These are phyloP conservation scores for Leptinotarsa lineolata DNA, from an alignment of 1,140 invertebrate species.

Conservation along the genomic window DNA sequence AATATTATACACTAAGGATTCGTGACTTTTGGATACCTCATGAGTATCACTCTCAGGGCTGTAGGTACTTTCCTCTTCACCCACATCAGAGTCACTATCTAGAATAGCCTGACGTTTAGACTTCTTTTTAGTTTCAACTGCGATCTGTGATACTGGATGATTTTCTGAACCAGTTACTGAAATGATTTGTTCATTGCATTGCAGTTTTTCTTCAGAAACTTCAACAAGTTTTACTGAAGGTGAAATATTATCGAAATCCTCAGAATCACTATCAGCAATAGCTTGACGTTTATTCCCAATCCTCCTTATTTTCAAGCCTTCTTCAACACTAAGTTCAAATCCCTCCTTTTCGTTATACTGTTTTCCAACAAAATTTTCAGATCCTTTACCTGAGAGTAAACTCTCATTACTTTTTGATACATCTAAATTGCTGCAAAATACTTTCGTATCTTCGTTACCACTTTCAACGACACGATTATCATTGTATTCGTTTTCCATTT, in stretches of 20 bases:
- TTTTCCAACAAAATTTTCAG: no score
- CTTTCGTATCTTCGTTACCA: no score
- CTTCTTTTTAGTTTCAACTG: conserved; percentile 10
- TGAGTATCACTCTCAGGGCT: background rate
- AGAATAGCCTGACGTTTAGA: conserved; percentile 20
- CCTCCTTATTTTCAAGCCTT: background rate
- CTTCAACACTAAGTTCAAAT: background rate
- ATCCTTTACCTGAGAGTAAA: no score
- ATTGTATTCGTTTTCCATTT: no score
- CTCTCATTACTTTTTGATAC: no score
- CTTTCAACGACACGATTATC: no score
- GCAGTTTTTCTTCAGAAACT: background rate
- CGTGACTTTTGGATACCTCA: conserved; percentile 17
- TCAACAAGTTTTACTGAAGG: background rate
- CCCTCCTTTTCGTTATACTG: background rate
- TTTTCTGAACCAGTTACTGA: background rate
- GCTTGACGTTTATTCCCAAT: background rate
- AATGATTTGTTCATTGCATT: background rate
- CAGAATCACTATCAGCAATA: conserved; percentile 14
- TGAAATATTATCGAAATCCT: background rate
- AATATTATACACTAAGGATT: conserved; percentile 29
- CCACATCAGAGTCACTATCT: conserved; percentile 41
- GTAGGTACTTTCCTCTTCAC: conserved; percentile 26
- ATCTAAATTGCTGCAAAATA: no score
- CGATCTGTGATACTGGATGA: background rate